phyloP scores from a whole-genome alignment of 2,797 vertebrate species.

The Adrianichthys oophorus region DNA sequence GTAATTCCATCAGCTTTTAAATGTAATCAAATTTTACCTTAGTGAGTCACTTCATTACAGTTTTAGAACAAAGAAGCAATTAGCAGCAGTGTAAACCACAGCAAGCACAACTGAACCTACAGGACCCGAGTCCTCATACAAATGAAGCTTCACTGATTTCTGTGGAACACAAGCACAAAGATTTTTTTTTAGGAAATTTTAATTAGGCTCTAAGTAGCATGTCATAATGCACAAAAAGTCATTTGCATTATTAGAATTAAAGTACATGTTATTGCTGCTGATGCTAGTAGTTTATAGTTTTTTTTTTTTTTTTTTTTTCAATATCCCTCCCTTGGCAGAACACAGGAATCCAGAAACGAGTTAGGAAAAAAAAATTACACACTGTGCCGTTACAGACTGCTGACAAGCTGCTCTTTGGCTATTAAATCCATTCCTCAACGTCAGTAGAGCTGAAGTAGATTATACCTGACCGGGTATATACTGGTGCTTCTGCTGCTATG shows the following conservation, averaged over 20 bases:
- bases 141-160: not conserved
- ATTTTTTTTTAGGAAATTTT: not conserved
- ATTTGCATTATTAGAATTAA: slow-evolving; percentile 2
- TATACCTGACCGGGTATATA: slow-evolving; percentile 70
- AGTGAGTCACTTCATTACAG: slow-evolving; percentile 56
- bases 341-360: slow-evolving; percentile 56
- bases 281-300: slow-evolving; percentile 53
- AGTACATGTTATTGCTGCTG: slow-evolving; percentile 42
- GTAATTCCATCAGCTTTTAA: slow-evolving; percentile 53
- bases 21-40: slow-evolving; percentile 65
- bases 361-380: slow-evolving; percentile 42
- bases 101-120: slow-evolving; percentile 24
- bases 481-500: slow-evolving; percentile 50
- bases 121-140: slow-evolving; percentile 33
- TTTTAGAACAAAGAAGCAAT: slow-evolving; percentile 46
- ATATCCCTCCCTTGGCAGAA: slow-evolving; percentile 49
- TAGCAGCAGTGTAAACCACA: slow-evolving; percentile 42
- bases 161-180: slow-evolving; percentile 9
- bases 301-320: slow-evolving; percentile 28
- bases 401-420: slow-evolving; percentile 77
- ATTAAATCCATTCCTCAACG: slow-evolving; percentile 81
- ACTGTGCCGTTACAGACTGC: slow-evolving; percentile 69
- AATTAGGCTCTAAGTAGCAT: slow-evolving; percentile 2
- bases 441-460: slow-evolving; percentile 63
- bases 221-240: slow-evolving; percentile 23